These are phyloP conservation scores for Volucella bombylans DNA, from an alignment of 2,888 invertebrate genomes.

Conservation along the genomic window DNA sequence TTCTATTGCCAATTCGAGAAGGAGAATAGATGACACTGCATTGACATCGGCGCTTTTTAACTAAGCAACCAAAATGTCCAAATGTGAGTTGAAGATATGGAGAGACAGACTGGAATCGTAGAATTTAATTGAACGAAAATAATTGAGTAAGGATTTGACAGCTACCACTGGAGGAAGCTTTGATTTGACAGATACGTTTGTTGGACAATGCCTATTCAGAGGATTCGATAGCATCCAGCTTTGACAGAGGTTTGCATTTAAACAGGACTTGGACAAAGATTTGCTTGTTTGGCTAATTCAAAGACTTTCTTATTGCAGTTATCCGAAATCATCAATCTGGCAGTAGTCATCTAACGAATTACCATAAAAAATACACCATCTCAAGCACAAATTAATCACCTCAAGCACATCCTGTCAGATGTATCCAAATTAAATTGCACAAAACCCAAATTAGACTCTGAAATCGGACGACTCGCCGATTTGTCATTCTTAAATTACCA, in stretches of 20 bases:
- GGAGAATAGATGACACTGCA: conserved; percentile 38
- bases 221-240: too few relatives aligned
- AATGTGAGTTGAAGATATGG: conserved; percentile 39
- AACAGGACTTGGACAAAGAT: too few relatives aligned
- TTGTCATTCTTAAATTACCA: conserved; percentile 34
- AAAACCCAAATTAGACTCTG: conserved; percentile 8
- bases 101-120: conserved; percentile 16
- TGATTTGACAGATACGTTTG: too few relatives aligned
- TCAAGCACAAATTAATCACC: conserved; percentile 12
- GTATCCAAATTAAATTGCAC: conserved; percentile 11
- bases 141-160: conserved; percentile 32
- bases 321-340: too few relatives aligned
- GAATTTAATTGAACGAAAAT: conserved; percentile 57
- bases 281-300: too few relatives aligned
- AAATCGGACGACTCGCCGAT: conserved; percentile 21
- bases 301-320: too few relatives aligned
- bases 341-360: too few relatives aligned
- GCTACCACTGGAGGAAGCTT: too few relatives aligned
- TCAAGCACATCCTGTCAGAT: conserved; percentile 6
- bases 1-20: conserved; percentile 24
- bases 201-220: too few relatives aligned
- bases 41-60: conserved; percentile 68
- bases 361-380: too few relatives aligned
- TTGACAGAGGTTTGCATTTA: too few relatives aligned
- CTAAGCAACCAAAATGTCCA: conserved; percentile 59